Evolutionary conservation across 92 coral and sea anemone species (phyloP).

Genomic region (Plumapathes pennacea): DNA sequence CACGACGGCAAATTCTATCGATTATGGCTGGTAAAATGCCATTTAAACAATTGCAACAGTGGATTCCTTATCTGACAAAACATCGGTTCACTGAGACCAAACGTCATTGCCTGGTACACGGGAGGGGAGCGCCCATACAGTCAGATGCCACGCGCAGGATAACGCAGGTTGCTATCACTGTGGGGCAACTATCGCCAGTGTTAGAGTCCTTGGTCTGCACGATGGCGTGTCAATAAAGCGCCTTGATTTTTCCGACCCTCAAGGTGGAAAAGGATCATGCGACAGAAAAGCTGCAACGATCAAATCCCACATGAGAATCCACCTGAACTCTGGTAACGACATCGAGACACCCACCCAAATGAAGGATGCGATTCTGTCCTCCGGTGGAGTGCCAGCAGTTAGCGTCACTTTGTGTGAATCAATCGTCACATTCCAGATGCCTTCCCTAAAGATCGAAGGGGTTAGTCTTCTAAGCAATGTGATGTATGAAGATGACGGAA

Average conservation of each 20-base stretch:
- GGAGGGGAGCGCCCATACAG: constrained; percentile 72
- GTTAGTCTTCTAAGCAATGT: constrained; percentile 14
- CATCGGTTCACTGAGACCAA: constrained; percentile 74
- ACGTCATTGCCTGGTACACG: constrained; percentile 63
- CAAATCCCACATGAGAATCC: constrained; percentile 43
- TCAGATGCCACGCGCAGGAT: constrained; percentile 24
- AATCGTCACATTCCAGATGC: background rate
- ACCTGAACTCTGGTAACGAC: constrained; percentile 23
- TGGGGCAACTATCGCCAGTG: constrained; percentile 25
- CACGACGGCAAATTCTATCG: constrained; percentile 66
- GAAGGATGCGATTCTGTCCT: constrained; percentile 30
- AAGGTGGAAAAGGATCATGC: constrained; percentile 38
- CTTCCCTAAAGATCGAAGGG: constrained; percentile 10
- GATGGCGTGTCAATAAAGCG: constrained; percentile 33
- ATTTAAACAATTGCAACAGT: constrained; percentile 29
- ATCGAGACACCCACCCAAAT: constrained; percentile 34
- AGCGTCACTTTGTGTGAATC: constrained; percentile 6
- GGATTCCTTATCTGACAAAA: constrained; percentile 67
- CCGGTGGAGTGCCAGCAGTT: constrained; percentile 31
- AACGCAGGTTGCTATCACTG: constrained; percentile 40
- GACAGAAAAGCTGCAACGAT: constrained; percentile 42
- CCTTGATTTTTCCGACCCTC: constrained; percentile 38
- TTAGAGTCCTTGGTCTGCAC: constrained; percentile 7
- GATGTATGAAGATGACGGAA: constrained; percentile 1
- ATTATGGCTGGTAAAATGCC: constrained; percentile 74